A percentile compares a stretch with the other conserved stretches of the same genome.
These are phyloP conservation scores for Nansenia antarctica DNA, from an alignment of 2,113 vertebrate genomes.

Conservation along the genomic window DNA sequence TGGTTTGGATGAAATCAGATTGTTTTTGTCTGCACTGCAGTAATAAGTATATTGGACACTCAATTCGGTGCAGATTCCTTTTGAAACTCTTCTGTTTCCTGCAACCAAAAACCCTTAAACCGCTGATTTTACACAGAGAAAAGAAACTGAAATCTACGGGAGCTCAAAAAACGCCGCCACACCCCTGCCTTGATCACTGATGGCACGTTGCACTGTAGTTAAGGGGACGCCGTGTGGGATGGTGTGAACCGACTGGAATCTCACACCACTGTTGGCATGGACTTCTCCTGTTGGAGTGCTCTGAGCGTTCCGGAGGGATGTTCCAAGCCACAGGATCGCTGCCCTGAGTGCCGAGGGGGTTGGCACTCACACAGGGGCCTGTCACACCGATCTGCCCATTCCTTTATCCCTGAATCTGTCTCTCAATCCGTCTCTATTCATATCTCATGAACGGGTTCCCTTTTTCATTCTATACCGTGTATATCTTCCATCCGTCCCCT, in stretches of 20 bases:
- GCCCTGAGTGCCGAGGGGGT: constrained; percentile 2
- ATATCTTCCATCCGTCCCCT: too few species aligned
- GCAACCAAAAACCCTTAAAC: too few species aligned
- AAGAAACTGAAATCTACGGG: not conserved
- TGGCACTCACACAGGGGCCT: constrained; percentile 8
- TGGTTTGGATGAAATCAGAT: too few species aligned
- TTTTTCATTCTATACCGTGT: too few species aligned
- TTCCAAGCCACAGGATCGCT: constrained; percentile 45
- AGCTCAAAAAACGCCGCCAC: not conserved
- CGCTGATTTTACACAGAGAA: too few species aligned
- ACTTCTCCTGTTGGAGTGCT: constrained; percentile 23
- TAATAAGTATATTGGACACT: too few species aligned
- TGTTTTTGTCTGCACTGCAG: too few species aligned
- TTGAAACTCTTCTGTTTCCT: too few species aligned
- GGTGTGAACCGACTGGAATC: constrained; percentile 51
- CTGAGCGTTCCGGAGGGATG: constrained; percentile 9
- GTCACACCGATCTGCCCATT: not conserved
- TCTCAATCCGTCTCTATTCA: not conserved
- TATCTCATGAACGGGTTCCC: too few species aligned
- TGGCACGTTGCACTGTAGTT: constrained; percentile 2
- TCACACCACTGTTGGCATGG: constrained; percentile 40
- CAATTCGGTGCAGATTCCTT: too few species aligned
- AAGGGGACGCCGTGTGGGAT: constrained; percentile 35
- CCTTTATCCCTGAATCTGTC: not conserved
- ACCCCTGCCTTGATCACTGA: not conserved